These are phyloP conservation scores for Siniperca scherzeri DNA, from an alignment of 2,797 vertebrate genomes.

Conservation along the genomic window DNA sequence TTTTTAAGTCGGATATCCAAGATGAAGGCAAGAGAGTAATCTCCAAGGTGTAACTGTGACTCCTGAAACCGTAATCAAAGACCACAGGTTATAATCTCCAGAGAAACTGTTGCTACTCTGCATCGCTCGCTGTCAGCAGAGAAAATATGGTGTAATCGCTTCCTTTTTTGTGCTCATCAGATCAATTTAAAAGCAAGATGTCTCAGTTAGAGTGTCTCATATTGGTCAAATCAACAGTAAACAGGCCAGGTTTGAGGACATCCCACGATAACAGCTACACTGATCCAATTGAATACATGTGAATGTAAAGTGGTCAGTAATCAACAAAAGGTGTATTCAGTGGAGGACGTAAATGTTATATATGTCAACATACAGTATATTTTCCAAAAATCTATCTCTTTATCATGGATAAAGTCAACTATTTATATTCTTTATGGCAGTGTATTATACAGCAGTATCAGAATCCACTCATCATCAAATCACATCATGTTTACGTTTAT, in stretches of 20 bases:
- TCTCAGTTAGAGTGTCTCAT: neutral
- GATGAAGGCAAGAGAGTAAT: neutral
- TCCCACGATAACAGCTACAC: neutral
- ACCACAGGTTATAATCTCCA: neutral
- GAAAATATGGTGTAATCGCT: neutral
- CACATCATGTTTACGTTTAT: neutral
- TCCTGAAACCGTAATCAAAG: neutral
- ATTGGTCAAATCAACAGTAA: neutral
- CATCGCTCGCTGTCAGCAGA: neutral
- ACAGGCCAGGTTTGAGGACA: neutral
- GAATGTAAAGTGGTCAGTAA: neutral
- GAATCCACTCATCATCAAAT: too few relatives aligned
- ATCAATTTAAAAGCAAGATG: conserved; percentile 1
- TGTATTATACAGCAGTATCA: neutral
- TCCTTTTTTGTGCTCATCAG: neutral
- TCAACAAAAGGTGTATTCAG: conserved; percentile 1
- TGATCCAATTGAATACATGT: neutral
- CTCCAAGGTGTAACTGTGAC: neutral
- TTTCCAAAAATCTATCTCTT: neutral
- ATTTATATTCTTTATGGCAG: neutral
- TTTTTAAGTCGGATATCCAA: neutral
- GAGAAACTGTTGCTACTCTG: neutral
- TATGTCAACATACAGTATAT: neutral
- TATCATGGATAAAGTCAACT: neutral
- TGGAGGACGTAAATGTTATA: neutral